Conservation (phyloP, 2,797 vertebrate species). For the Coccyzus lansbergi region DNA sequence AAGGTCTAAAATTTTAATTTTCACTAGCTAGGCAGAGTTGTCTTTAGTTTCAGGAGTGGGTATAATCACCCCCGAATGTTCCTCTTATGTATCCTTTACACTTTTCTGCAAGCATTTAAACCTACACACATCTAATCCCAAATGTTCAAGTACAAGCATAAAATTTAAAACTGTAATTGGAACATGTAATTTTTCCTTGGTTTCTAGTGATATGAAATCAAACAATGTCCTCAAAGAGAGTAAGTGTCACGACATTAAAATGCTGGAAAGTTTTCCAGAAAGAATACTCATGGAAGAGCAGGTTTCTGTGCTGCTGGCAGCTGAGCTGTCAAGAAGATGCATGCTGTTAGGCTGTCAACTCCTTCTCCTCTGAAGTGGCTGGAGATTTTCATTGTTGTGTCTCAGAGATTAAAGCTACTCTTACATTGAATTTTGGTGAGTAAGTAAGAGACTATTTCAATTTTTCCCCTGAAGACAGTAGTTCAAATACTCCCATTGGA, state of each 20-base stretch:
- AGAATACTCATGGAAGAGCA: background rate
- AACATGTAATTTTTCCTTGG: background rate
- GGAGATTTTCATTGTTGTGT: background rate
- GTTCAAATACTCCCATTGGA: background rate
- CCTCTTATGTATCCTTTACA: background rate
- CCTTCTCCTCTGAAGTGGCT: background rate
- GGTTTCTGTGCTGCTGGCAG: background rate
- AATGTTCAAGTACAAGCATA: rapidly evolving
- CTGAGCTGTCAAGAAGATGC: background rate
- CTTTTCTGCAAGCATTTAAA: background rate
- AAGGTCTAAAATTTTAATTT: background rate
- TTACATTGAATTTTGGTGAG: background rate
- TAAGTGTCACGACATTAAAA: background rate
- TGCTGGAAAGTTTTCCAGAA: background rate
- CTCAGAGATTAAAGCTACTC: background rate
- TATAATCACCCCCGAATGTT: background rate
- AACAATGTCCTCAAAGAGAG: background rate
- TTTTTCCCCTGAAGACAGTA: slow-evolving; percentile 15
- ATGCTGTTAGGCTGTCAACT: background rate
- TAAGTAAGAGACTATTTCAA: slow-evolving; percentile 24
- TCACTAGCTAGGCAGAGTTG: background rate
- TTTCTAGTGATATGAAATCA: background rate
- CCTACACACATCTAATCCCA: background rate
- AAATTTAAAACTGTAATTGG: background rate
- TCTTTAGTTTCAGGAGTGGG: background rate